Conservation (phyloP, 2,797 vertebrate genomes). For the Synanceia verrucosa region DNA sequence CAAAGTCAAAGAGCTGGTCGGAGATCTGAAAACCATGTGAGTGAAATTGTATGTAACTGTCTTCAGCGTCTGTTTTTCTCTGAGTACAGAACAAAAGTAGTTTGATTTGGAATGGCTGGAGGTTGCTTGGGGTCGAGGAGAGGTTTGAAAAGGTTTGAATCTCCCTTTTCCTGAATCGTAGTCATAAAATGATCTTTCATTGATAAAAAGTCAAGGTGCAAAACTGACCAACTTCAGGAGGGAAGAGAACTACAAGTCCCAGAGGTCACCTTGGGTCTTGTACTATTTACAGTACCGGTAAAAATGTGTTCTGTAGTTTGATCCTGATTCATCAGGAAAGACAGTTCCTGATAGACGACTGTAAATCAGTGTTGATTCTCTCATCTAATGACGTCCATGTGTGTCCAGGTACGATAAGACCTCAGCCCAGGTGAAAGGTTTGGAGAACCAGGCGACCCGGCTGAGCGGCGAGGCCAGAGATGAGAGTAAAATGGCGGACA, state of each 20-base stretch:
- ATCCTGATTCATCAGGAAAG: background rate
- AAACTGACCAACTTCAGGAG: background rate
- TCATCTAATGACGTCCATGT: background rate
- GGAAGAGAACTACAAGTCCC: background rate
- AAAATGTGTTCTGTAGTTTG: background rate
- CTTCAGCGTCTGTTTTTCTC: background rate
- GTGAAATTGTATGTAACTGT: conserved; percentile 12
- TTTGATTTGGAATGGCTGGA: too few species aligned
- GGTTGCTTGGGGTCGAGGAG: too few species aligned
- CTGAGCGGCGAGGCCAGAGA: conserved; percentile 60
- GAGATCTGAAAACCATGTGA: conserved; percentile 62
- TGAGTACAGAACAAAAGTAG: too few species aligned
- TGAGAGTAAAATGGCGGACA: conserved; percentile 66
- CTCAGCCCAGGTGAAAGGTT: conserved; percentile 52
- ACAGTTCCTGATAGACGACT: background rate
- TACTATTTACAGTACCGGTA: background rate
- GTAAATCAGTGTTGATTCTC: background rate
- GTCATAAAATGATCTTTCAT: too few species aligned
- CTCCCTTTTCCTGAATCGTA: too few species aligned
- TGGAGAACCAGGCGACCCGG: conserved; percentile 66
- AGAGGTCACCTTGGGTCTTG: background rate
- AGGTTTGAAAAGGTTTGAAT: too few species aligned
- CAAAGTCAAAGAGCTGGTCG: conserved; percentile 70
- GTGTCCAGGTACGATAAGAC: conserved; percentile 71
- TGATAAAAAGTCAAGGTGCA: too few species aligned